Conservation (phyloP, 2,888 invertebrate species). For the Linnaemya tessellans region DNA sequence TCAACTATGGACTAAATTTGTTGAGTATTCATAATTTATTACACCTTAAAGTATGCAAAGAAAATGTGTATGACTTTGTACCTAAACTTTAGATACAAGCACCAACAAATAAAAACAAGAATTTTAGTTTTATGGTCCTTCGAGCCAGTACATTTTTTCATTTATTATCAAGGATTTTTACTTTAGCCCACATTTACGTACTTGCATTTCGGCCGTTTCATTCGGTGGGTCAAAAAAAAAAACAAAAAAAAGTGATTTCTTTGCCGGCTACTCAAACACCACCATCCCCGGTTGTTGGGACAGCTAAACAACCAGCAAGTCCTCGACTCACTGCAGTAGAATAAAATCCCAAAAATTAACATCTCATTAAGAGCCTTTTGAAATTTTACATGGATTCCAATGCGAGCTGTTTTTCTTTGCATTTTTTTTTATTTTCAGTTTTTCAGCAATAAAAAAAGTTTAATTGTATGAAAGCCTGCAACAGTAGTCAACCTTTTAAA, state of each 20-base stretch:
- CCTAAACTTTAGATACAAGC: too few relatives aligned
- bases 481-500: slow-evolving; percentile 39
- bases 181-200: too few relatives aligned
- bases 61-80: too few relatives aligned
- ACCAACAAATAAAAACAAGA: too few relatives aligned
- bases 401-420: neutral
- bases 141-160: too few relatives aligned
- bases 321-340: slow-evolving; percentile 35
- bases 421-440: neutral
- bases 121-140: too few relatives aligned
- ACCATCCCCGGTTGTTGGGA: neutral
- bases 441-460: slow-evolving; percentile 18
- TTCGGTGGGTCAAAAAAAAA: neutral
- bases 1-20: too few relatives aligned
- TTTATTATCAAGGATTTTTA: too few relatives aligned
- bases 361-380: slow-evolving; percentile 63
- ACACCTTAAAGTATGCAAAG: too few relatives aligned
- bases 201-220: slow-evolving; percentile 8
- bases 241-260: neutral
- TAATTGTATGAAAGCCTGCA: slow-evolving; percentile 29
- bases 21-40: too few relatives aligned
- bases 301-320: slow-evolving; percentile 23
- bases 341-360: slow-evolving; percentile 56
- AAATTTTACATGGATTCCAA: slow-evolving; percentile 23
- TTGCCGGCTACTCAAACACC: neutral